Percentiles rank a stretch among this genome's conserved stretches.
These are phyloP conservation scores for Bubo scandiacus DNA, from an alignment of 2,113 vertebrate genomes.

Conservation along the genomic window DNA sequence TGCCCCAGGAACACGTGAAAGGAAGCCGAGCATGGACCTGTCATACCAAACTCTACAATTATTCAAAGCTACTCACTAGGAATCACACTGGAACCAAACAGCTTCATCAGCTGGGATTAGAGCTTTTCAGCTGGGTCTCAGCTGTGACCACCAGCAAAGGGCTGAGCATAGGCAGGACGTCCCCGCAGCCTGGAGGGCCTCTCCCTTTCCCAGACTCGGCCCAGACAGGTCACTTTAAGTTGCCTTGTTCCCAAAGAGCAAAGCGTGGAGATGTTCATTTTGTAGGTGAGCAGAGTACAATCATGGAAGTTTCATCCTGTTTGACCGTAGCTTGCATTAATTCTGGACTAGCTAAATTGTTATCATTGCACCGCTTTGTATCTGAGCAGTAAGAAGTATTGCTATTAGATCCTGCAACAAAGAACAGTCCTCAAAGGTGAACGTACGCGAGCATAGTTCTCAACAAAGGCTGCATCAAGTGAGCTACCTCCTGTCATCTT, in stretches of 20 bases:
- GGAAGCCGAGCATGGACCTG: neutral
- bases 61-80: neutral
- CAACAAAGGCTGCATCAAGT: neutral
- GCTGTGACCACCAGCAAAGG: neutral
- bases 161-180: neutral
- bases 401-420: neutral
- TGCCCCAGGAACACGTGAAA: neutral
- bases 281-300: neutral
- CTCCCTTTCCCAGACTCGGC: neutral
- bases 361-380: rapidly evolving
- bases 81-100: neutral
- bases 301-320: too few relatives aligned
- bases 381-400: neutral
- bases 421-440: neutral
- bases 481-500: neutral
- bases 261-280: neutral
- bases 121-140: neutral
- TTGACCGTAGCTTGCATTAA: neutral
- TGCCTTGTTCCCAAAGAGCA: neutral
- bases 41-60: neutral
- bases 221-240: neutral
- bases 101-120: neutral
- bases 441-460: neutral
- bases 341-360: neutral
- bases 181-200: neutral